Percentiles rank a stretch among this genome's conserved stretches.
phyloP scores from a whole-genome alignment of 2,113 vertebrate species.

The Heterotis niloticus region DNA sequence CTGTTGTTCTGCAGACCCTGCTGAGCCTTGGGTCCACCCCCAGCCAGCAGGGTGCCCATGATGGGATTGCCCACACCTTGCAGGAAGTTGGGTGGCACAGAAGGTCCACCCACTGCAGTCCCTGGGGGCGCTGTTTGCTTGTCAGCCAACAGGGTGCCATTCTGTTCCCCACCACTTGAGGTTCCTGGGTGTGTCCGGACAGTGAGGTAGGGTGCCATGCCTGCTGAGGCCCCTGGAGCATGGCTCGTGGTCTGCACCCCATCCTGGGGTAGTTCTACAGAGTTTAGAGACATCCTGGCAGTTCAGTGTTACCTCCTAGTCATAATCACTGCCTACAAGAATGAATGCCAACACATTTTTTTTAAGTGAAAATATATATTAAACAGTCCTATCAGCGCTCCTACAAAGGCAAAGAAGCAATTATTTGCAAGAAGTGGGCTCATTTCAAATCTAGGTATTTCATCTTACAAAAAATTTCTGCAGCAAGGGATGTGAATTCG shows the following conservation, averaged over 20 bases:
- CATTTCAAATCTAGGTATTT: not conserved
- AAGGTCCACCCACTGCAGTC: conserved; percentile 51
- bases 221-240: conserved; percentile 60
- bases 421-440: not conserved
- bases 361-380: no score
- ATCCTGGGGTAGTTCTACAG: conserved; percentile 64
- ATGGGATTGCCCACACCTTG: conserved; percentile 60
- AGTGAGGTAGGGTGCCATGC: conserved; percentile 74
- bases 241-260: conserved; percentile 56
- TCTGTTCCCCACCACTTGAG: conserved; percentile 52
- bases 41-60: conserved; percentile 52
- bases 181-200: conserved; percentile 57
- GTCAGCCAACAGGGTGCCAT: conserved; percentile 51
- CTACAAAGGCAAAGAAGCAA: no score
- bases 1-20: conserved; percentile 49
- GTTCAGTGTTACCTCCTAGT: not conserved
- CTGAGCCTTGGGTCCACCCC: conserved; percentile 48
- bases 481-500: not conserved
- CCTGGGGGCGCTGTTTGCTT: conserved; percentile 62
- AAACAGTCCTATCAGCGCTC: no score
- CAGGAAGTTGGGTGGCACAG: conserved; percentile 63
- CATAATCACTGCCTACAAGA: not conserved
- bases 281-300: not conserved
- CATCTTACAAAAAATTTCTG: not conserved
- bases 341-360: not conserved